These are phyloP conservation scores for Astyanax mexicanus DNA, from an alignment of 2,797 vertebrate genomes.

Conservation along the genomic window DNA sequence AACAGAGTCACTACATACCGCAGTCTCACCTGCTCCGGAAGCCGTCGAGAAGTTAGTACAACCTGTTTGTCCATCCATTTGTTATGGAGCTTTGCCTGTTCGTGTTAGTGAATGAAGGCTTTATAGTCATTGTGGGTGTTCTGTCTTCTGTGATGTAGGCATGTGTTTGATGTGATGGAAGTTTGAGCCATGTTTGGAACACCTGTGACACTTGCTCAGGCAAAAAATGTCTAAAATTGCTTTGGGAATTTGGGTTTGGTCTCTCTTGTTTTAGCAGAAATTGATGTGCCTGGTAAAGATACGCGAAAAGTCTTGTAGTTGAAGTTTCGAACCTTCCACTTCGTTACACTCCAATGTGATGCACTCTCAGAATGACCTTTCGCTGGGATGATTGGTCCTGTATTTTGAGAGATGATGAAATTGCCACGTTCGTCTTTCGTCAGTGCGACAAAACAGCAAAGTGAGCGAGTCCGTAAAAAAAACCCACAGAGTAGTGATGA, in stretches of 20 bases:
- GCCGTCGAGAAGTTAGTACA: constrained; percentile 84
- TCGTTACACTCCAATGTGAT: too few relatives aligned
- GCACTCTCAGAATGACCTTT: not conserved
- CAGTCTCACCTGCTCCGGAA: constrained; percentile 82
- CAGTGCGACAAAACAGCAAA: constrained; percentile 19
- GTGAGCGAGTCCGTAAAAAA: constrained; percentile 28
- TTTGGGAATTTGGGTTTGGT: too few relatives aligned
- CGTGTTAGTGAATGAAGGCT: not conserved
- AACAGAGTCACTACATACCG: constrained; percentile 71
- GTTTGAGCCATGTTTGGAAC: not conserved
- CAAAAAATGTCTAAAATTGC: too few relatives aligned
- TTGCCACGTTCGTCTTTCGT: not conserved
- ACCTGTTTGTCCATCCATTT: constrained; percentile 32
- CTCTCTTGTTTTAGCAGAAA: too few relatives aligned
- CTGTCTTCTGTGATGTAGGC: not conserved
- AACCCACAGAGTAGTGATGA: constrained; percentile 33
- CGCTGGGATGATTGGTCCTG: not conserved
- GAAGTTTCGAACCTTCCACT: too few relatives aligned
- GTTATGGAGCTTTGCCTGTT: not conserved
- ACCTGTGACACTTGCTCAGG: not conserved
- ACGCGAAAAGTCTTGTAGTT: too few relatives aligned
- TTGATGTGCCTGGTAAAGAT: too few relatives aligned
- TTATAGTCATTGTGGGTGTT: not conserved
- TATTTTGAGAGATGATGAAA: not conserved
- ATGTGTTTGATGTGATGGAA: not conserved